Evolutionary conservation across 2,888 invertebrate species (phyloP), one percentile per base, ranked within the genome.

Genomic region (Pheosia gnoma): DNA sequence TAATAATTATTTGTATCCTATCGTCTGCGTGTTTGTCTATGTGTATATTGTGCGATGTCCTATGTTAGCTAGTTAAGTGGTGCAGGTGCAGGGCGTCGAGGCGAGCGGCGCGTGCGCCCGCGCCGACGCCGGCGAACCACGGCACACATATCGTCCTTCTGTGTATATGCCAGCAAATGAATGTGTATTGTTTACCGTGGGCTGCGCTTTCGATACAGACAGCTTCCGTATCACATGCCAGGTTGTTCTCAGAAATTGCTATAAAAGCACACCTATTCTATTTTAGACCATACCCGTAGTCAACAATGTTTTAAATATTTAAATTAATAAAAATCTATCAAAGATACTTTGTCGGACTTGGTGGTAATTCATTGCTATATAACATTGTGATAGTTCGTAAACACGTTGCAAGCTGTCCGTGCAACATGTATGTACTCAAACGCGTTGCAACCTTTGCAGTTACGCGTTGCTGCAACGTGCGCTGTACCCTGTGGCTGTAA

Each of bases 111-210:
- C 53, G 55, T 2, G 39, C 55, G 11, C 6, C 51, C 0, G 13
- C 54, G 11, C 39, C 54, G 37, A n/a, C 54, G 54, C 54, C 57
- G 55, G 59, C 62, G 57, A 61, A 41, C 61, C 57, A 57, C 67
- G 49, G 51, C 68, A 63, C 70, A 76, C 80, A 78, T 78, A 79
- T 80, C 80, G 74, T 70, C 76, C 71, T 69, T 61, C 68, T 57
- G 65, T 59, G 66, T 66, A 70, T 63, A 65, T 67, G 66, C 66
- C 70, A 62, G 73, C 73, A 63, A 65, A 58, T 62, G 62, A 65
- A 57, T 63, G 65, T 72, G 64, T 51, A 68, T 74, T 66, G 66
- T 77, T 65, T 74, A 72, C 39, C 9, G n/a, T 55, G 39, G 39
- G 55, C 55, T 7, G 55, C 39, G 55, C 13, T 55, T 55, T 55